Percentiles rank a stretch among this genome's conserved stretches.
phyloP scores from a whole-genome alignment of 2,797 vertebrate genomes.

The Nyctibius grandis region DNA sequence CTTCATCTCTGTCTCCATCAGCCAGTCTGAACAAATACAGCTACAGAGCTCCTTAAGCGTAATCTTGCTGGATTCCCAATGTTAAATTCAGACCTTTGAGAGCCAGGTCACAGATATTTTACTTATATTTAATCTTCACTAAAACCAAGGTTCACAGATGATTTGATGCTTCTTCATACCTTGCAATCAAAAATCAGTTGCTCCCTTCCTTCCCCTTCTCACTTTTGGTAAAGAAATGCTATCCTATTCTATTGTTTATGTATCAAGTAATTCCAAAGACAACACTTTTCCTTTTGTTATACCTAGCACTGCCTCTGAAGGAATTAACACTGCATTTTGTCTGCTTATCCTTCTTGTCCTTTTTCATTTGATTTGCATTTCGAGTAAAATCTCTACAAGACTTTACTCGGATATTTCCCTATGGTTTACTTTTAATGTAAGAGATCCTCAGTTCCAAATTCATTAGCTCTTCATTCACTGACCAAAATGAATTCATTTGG shows the following conservation, averaged over 20 bases:
- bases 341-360: not conserved
- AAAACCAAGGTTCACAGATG: not conserved
- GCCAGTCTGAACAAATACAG: not conserved
- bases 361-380: not conserved
- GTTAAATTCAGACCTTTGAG: not conserved
- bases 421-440: not conserved
- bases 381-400: not conserved
- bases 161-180: not conserved
- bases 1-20: not conserved
- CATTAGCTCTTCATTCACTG: conserved; percentile 26
- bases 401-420: not conserved
- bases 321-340: not conserved
- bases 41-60: not conserved
- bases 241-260: not conserved
- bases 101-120: not conserved
- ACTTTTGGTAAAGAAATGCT: not conserved
- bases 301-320: not conserved
- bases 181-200: not conserved
- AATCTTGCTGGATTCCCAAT: not conserved
- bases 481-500: conserved; percentile 26
- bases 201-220: not conserved
- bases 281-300: not conserved
- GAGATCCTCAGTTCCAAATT: not conserved
- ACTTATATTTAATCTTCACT: not conserved
- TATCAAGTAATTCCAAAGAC: not conserved